Base-by-base conservation (phyloP, 2,113 vertebrate species). In the Pitta sordida region DNA sequence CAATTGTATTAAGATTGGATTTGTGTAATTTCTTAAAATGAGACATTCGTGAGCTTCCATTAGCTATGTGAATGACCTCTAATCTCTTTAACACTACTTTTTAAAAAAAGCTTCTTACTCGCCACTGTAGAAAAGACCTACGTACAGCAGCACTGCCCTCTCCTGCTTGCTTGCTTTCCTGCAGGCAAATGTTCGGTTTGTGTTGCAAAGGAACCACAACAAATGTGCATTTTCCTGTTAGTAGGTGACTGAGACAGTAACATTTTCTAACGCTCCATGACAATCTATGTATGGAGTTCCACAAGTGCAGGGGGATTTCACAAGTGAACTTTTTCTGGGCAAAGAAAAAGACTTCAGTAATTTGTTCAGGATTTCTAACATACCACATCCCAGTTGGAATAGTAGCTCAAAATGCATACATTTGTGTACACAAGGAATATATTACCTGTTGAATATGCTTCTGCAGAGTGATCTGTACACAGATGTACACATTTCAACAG, bases 121-220 rank as follows among this genome's bases (percentile, higher is more conserved):
- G 27, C 52, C n/a, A 2, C 1, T 27, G 43, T 32, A 77, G 43
- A 34, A 55, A 26, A 79, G 36, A 23, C 11, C 41, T 93, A 44
- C 29, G 5, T 74, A 78, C 44, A 67, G 86, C 95, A 90, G 64
- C 73, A 94, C 87, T 95, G 94, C 96, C 96, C 94, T 36, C 94
- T 94, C 74, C 94, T 95, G 96, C 62, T 83, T 32, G 49, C 23
- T 85, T 74, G 6, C 58, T 69, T 73, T 51, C 23, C 11, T 86
- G 84, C 89, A 82, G 3, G 11, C 2, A 4, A 85, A 23, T 24
- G 13, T 0, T 5, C 16, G 15, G 9, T 36, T 75, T 85, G 46
- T 46, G 39, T 7, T 55, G 75, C 70, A 83, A 68, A 83, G 64
- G 44, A 81, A 20, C 10, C 58, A 11, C 14, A 19, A 48, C 26